Percentiles rank a stretch among this genome's conserved stretches.
Evolutionary conservation across 2,113 vertebrate species (phyloP).

Genomic region (Paratilapia polleni): DNA sequence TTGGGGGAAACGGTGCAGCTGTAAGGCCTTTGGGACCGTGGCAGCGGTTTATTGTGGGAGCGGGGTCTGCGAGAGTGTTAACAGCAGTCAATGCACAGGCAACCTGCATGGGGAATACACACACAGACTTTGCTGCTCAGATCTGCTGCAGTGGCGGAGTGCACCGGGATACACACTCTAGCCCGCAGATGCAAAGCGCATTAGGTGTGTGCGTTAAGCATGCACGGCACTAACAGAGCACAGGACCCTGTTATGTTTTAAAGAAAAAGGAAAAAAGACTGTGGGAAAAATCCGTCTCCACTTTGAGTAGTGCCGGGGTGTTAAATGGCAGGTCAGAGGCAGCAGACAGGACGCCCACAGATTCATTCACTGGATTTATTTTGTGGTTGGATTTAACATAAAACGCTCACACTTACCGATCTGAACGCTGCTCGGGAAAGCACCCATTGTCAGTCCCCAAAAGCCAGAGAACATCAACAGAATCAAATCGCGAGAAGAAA

Average conservation of each 20-base stretch:
- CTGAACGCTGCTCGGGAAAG: slow-evolving; percentile 97
- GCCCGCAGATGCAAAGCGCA: slow-evolving; percentile 57
- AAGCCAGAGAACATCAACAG: slow-evolving; percentile 92
- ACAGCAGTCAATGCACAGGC: slow-evolving; percentile 61
- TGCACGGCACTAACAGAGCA: slow-evolving; percentile 18
- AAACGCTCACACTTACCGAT: slow-evolving; percentile 84
- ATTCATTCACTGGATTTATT: slow-evolving; percentile 33
- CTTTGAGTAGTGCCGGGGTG: slow-evolving; percentile 32
- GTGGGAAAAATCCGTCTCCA: not conserved
- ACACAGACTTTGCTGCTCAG: slow-evolving; percentile 59
- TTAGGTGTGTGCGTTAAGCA: slow-evolving; percentile 33
- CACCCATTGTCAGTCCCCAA: slow-evolving; percentile 92
- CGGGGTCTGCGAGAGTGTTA: slow-evolving; percentile 50
- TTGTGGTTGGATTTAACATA: not conserved
- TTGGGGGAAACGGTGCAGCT: not conserved
- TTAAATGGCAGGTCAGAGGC: slow-evolving; percentile 11
- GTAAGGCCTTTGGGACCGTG: slow-evolving; percentile 19
- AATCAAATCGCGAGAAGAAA: slow-evolving; percentile 90
- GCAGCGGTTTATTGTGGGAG: slow-evolving; percentile 33
- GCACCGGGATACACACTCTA: slow-evolving; percentile 55
- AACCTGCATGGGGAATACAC: slow-evolving; percentile 55
- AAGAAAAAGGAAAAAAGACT: not conserved
- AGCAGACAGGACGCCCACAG: slow-evolving; percentile 48
- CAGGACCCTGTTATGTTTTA: not conserved
- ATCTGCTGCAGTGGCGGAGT: slow-evolving; percentile 75